These are phyloP conservation scores for Chromoteleia sp. DNA, from an alignment of 2,888 invertebrate genomes.

Conservation along the genomic window DNA sequence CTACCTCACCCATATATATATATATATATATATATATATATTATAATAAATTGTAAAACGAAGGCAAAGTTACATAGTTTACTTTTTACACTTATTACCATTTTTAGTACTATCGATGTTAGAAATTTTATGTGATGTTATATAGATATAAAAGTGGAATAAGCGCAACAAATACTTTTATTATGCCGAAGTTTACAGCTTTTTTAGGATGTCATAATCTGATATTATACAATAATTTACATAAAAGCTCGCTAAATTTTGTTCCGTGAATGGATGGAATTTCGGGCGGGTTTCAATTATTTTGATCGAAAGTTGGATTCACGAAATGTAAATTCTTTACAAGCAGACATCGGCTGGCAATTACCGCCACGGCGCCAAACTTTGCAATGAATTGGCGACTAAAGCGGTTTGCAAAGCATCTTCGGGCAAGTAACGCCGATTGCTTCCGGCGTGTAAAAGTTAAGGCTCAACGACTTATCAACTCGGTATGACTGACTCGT, in stretches of 20 bases:
- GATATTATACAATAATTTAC: conserved; percentile 21
- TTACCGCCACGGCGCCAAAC: conserved; percentile 20
- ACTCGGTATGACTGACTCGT: conserved; percentile 38
- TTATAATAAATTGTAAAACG: background rate
- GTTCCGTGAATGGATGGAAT: background rate
- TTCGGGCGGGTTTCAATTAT: conserved; percentile 14
- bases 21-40: no score
- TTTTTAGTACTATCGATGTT: conserved; percentile 8
- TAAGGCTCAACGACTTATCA: conserved; percentile 42
- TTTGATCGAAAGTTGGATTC: conserved; percentile 14
- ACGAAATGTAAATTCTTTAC: conserved; percentile 1
- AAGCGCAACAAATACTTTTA: conserved; percentile 14
- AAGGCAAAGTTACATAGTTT: conserved; percentile 3
- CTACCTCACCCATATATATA: no score
- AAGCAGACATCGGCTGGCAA: conserved; percentile 21
- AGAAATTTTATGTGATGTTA: conserved; percentile 15
- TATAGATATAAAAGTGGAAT: conserved; percentile 9
- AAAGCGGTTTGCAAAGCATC: conserved; percentile 58
- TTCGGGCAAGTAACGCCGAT: conserved; percentile 37
- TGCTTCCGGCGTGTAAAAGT: conserved; percentile 52
- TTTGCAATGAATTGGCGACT: conserved; percentile 55
- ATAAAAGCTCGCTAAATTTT: background rate
- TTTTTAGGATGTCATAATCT: conserved; percentile 11
- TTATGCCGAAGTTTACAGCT: background rate
- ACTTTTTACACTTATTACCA: conserved; percentile 10